Evolutionary conservation across 2,888 invertebrate genomes (phyloP).

Genomic region (Spisula subtruncata): DNA sequence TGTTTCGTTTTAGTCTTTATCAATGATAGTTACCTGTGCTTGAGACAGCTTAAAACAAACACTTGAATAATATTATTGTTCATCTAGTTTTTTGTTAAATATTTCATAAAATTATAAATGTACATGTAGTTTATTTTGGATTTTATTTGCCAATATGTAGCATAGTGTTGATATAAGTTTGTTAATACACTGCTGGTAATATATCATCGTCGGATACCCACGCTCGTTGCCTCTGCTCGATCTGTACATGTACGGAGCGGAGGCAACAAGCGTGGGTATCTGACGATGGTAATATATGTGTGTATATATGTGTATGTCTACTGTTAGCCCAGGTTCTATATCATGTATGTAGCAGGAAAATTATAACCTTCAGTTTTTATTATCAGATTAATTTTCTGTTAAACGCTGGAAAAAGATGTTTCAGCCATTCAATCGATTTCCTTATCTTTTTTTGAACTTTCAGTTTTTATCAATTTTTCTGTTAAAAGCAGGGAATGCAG

Average conservation of each 20-base stretch:
- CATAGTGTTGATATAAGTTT: background rate
- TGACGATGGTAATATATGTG: no score
- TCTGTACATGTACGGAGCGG: no score
- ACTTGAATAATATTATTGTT: background rate
- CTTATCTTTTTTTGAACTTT: no score
- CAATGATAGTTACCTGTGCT: no score
- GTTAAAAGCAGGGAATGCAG: no score
- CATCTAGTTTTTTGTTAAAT: background rate
- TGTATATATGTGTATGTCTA: constrained; percentile 10
- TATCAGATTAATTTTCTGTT: background rate
- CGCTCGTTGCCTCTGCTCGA: no score
- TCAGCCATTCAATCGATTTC: no score
- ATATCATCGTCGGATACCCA: no score
- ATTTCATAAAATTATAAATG: background rate
- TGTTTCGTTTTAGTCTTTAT: no score
- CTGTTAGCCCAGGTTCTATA: constrained; percentile 20
- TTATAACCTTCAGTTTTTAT: constrained; percentile 12
- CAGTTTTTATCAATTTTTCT: no score
- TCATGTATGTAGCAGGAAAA: background rate
- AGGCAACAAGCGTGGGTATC: no score
- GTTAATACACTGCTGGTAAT: constrained; percentile 16
- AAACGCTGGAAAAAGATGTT: background rate
- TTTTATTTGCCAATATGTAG: background rate
- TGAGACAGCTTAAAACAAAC: background rate
- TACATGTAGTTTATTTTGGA: background rate